A percentile compares a stretch with the other conserved stretches of the same genome.
These are phyloP conservation scores for Petrocephalus sullivani DNA, from an alignment of 2,797 vertebrate genomes.

Conservation along the genomic window DNA sequence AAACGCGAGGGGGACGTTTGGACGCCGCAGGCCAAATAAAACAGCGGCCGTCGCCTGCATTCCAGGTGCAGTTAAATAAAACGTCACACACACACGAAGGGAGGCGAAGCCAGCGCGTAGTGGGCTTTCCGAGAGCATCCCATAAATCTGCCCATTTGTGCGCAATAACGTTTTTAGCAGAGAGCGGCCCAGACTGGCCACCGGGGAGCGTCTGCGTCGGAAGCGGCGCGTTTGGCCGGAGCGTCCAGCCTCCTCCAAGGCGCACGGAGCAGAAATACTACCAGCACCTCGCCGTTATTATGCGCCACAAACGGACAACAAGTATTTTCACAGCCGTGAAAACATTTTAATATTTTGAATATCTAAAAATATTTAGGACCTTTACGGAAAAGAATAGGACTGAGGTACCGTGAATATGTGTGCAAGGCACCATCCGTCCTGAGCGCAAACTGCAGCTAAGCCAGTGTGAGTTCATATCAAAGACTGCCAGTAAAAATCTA, in stretches of 20 bases:
- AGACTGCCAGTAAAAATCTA: background rate
- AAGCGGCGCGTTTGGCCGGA: background rate
- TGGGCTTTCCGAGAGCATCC: background rate
- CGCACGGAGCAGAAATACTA: background rate
- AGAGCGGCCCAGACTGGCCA: background rate
- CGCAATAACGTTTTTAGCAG: constrained; percentile 7
- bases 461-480: background rate
- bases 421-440: background rate
- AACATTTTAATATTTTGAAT: background rate
- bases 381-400: background rate
- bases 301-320: background rate
- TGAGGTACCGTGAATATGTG: background rate
- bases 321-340: background rate
- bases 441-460: background rate
- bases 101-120: background rate
- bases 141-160: background rate
- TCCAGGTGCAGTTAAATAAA: constrained; percentile 5
- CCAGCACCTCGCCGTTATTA: background rate
- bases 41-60: background rate
- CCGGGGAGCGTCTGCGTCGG: background rate
- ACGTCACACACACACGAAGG: background rate
- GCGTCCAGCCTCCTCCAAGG: background rate
- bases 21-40: background rate
- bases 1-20: background rate
- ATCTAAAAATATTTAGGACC: background rate